Base-by-base conservation (phyloP, 2,797 vertebrate genomes). In the Notamacropus eugenii region DNA sequence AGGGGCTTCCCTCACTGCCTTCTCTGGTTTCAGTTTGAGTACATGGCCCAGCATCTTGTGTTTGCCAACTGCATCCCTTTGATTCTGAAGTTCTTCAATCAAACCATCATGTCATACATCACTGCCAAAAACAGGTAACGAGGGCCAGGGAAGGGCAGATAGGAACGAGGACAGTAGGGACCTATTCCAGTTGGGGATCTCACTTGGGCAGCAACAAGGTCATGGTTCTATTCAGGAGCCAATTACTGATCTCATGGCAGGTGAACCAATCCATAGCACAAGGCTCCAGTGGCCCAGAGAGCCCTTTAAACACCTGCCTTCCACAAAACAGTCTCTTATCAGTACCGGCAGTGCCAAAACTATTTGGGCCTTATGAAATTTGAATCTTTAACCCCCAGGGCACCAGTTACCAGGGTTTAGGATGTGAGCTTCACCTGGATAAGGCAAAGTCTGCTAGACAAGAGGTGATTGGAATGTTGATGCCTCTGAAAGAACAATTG, bases 91-190 rank as follows among this genome's bases (percentile, higher is more conserved):
- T 99, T 99, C 98, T 99, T 99, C 99, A 99, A 99, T 99, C 99
- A 99, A 98, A 99, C 99, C 98, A 99, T 99, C 98, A 99, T 99
- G 99, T 99, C 99, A 55, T 99, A 99, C 98, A 99, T 99, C 98
- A 99, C 99, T n/a, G 99, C 99, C 95, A 99, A 99, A 98, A 99
- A 99, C 98, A 99, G 99, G 99, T 99, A 98, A 74, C 54, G 12
- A 46, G 92, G 50, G 1, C 27, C 46, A 54, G 90, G 90, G 96
- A n/a, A 57, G 55, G 55, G 90, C 67, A 82, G 92, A 59, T n/a
- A 29, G 58, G 54, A 40, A 0, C 52, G 67, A 91, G 28, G 11
- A 54, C 16, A 14, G 28, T 55, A 27, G 57, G 57, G 34, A 54
- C 96, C 95, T 46, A 10, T 94, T 46, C 8, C 11, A n/a, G 92